Conservation (phyloP, 35 echinoderm and acorn worm species). For the Strongylocentrotus purpuratus region DNA sequence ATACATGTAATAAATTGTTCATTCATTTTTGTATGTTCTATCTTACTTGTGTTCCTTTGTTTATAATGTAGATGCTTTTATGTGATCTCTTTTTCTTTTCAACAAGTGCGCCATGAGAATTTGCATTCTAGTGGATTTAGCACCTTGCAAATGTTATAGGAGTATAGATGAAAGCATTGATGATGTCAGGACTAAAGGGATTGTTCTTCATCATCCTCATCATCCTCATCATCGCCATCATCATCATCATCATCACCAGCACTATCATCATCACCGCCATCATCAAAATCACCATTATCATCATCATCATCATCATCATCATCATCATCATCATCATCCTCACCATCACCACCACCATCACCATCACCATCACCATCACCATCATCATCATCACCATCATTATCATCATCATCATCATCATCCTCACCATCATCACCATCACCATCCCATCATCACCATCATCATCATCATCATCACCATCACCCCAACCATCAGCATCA, state of each 20-base stretch:
- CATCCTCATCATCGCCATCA: no score
- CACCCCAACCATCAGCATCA: not conserved
- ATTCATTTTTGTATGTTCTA: no score
- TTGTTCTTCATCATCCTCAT: not conserved
- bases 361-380: not conserved
- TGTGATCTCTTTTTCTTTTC: no score
- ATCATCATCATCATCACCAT: no score
- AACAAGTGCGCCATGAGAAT: no score
- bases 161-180: not conserved
- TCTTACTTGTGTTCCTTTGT: no score
- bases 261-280: no score
- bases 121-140: no score
- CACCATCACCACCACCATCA: not conserved
- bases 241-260: no score
- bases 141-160: not conserved
- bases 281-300: no score
- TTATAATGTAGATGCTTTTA: no score
- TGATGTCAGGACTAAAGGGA: not conserved
- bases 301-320: not conserved
- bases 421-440: not conserved
- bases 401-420: not conserved
- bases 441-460: not conserved
- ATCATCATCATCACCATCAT: conserved; percentile 2
- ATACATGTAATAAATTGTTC: no score
- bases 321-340: not conserved